Conservation (phyloP, 1,140 invertebrate species). For the Phthorimaea operculella region DNA sequence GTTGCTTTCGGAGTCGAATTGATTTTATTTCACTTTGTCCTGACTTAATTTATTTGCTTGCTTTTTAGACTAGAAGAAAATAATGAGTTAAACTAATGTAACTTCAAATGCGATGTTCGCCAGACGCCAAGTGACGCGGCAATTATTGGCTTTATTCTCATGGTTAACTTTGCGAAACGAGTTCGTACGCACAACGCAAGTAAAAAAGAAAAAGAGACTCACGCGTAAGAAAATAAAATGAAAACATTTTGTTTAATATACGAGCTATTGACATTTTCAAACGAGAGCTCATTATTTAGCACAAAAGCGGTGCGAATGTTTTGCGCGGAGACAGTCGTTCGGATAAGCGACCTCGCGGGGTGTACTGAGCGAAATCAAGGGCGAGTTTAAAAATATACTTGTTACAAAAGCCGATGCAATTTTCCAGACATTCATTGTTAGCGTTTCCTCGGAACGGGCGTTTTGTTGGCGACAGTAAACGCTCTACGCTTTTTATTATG, state of each 20-base stretch:
- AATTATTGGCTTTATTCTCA: too few species aligned
- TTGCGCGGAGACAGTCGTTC: conserved; percentile 27
- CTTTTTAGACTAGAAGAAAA: too few species aligned
- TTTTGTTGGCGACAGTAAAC: conserved; percentile 37
- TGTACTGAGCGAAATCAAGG: conserved; percentile 31
- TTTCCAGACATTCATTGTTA: conserved; percentile 34
- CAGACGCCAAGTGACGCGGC: too few species aligned
- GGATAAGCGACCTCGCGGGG: conserved; percentile 29
- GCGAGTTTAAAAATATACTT: conserved; percentile 37
- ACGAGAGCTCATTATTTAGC: neutral
- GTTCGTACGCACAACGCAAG: neutral
- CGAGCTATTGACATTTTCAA: conserved; percentile 4
- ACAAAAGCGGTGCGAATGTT: conserved; percentile 21
- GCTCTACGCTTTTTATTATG: conserved; percentile 27
- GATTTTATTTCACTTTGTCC: too few species aligned
- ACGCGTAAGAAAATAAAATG: conserved; percentile 2
- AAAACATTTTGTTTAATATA: neutral
- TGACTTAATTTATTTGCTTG: too few species aligned
- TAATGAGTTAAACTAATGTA: too few species aligned
- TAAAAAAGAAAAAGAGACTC: neutral
- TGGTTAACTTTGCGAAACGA: too few species aligned
- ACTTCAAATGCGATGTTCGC: too few species aligned
- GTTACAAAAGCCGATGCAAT: conserved; percentile 36
- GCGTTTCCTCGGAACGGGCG: conserved; percentile 38
- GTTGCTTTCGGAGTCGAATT: too few species aligned